phyloP scores from a whole-genome alignment of 2,797 vertebrate genomes.

The Ptychobarbus kaznakovi region DNA sequence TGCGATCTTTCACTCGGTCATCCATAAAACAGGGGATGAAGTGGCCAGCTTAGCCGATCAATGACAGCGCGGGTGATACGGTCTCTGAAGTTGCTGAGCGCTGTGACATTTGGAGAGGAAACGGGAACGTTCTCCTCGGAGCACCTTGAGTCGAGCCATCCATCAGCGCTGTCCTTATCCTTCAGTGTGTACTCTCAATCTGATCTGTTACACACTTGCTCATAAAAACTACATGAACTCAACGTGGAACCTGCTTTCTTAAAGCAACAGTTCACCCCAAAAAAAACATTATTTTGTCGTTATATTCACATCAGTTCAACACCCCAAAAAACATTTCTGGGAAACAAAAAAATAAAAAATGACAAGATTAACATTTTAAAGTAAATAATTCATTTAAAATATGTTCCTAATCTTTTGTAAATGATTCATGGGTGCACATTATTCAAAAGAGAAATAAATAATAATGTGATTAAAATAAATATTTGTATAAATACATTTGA shows the following conservation, averaged over 20 bases:
- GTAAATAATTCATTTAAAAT: not conserved
- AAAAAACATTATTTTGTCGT: not conserved
- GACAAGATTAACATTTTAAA: not conserved
- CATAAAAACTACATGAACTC: not conserved
- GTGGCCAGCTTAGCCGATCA: constrained; percentile 50
- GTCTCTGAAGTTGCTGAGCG: constrained; percentile 58
- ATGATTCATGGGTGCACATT: not conserved
- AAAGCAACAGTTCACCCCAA: not conserved
- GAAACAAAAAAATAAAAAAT: not conserved
- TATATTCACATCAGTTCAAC: not conserved
- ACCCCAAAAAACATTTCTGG: not conserved
- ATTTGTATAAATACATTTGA: not conserved
- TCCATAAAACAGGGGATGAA: constrained; percentile 62
- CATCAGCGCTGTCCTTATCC: constrained; percentile 28
- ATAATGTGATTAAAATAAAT: not conserved
- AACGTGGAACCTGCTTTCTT: not conserved
- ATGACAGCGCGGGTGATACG: constrained; percentile 57
- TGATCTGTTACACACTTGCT: constrained; percentile 20
- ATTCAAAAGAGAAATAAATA: not conserved
- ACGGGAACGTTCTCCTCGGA: constrained; percentile 39
- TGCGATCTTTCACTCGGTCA: constrained; percentile 55
- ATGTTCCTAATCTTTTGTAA: not conserved
- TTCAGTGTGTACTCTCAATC: constrained; percentile 4
- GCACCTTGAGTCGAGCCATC: constrained; percentile 37
- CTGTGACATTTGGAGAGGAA: constrained; percentile 60